These are phyloP conservation scores for Corythornis cristatus DNA, from an alignment of 2,113 vertebrate genomes.

Conservation along the genomic window DNA sequence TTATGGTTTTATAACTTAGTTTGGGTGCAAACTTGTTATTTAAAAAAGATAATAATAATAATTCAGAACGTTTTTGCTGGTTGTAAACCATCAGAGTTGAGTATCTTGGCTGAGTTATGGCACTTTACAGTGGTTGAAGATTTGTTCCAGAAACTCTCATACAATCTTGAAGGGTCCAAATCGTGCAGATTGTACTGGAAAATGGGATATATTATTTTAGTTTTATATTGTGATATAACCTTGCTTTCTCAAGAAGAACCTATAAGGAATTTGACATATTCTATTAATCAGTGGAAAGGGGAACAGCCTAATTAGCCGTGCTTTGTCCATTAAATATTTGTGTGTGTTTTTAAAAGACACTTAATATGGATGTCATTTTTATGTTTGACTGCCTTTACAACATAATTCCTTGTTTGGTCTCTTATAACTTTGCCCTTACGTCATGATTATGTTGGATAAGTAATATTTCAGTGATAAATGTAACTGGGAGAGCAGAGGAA, in stretches of 20 bases:
- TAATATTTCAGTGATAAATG: conserved; percentile 6
- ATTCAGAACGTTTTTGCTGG: not conserved
- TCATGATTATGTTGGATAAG: not conserved
- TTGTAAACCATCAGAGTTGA: not conserved
- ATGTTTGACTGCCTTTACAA: conserved; percentile 19
- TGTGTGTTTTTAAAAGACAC: not conserved
- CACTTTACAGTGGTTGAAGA: not conserved
- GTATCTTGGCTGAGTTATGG: not conserved
- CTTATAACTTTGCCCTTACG: not conserved
- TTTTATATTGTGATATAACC: not conserved
- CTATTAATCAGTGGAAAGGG: not conserved
- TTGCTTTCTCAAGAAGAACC: conserved; percentile 49
- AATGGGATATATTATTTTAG: not conserved
- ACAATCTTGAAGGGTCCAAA: conserved; percentile 17
- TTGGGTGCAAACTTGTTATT: conserved; percentile 20
- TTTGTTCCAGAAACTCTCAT: not conserved
- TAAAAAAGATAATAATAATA: not conserved
- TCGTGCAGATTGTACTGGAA: not conserved
- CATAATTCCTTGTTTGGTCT: not conserved
- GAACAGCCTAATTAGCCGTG: not conserved
- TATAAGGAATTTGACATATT: not conserved
- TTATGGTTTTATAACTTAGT: conserved; percentile 11
- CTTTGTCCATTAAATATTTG: conserved; percentile 27
- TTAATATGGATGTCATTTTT: conserved; percentile 29
- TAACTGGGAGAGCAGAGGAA: conserved; percentile 52